Base-by-base conservation (phyloP, 1,140 invertebrate species). In the Aphelinus certus region DNA sequence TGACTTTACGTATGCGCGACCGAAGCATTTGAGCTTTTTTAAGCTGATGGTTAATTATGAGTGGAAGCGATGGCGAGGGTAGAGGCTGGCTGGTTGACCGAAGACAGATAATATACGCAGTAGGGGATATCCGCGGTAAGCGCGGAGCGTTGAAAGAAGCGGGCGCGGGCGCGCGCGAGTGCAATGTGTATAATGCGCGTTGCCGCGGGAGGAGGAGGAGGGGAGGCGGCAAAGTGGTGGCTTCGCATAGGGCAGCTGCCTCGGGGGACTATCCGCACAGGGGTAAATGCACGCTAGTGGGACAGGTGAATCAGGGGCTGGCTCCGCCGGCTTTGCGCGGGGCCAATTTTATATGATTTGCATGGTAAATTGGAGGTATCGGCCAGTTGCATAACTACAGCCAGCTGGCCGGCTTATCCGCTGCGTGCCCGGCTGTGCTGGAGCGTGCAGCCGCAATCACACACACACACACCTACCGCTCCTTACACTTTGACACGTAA, bases 351-450 rank as follows among this genome's bases (percentile, higher is more conserved):
- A 7, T 57, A 57, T 46, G 53, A 68, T 56, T 57, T 57, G 53
- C 65, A 68, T 57, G 53, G 43, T 42, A 68, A 68, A 68, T 68
- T 68, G 26, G 63, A 48, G 63, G 10, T 65, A 51, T 65, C 63
- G 63, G 48, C 48, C 10, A 58, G 26, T 3, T 10, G 56, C 7
- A 58, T 7, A 58, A n/a, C 26, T 26, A 26, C 0, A 48, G 63
- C 48, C 9, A 5, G 26, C 47, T 45, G 48, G 47, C 48, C 10
- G 6, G 42, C 42, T 60, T 60, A 60, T 60, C 58, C 5, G 6
- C 5, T 43, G 45, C 58, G 42, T 43, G 58, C 58, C 58, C 9
- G 26, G 9, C 3, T 43, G 26, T 3, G 43, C 57, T 6, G 10
- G 3, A 4, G 56, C 10, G 10, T 43, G 45, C 45, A 60, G 26